Base-by-base conservation (phyloP, 2,113 vertebrate genomes). In the Morphnarchus princeps region DNA sequence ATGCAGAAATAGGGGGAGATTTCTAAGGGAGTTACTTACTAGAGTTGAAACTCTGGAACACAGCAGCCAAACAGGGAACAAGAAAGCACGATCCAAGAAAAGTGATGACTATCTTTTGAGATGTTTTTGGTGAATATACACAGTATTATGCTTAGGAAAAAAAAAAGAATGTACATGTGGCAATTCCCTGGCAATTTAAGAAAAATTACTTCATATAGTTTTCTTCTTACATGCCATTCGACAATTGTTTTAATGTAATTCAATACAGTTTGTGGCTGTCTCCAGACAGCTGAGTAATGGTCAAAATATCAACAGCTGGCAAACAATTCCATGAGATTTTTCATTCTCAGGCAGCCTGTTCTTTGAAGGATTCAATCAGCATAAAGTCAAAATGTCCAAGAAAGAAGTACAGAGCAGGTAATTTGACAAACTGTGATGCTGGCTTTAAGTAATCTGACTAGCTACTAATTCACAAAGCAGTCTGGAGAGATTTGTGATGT, bases 221-320 rank as follows among this genome's bases (percentile, higher is more conserved):
- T 97, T 95, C 87, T 94, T 95, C 95, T 96, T 94, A 89, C 72
- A 61, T 91, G 92, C 85, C 85, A 85, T 91, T 95, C 97, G 94
- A 97, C 95, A 97, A 88, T 96, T 32, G 87, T 73, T 81, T 57
- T 88, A 95, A 80, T 90, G 97, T 97, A 98, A 98, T 95, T 93
- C 87, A 97, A 96, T 97, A 96, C 59, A 77, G 87, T 97, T 92
- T 98, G 98, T 97, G 98, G 96, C 96, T 98, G 90, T 57, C 97
- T 98, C 94, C 97, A 97, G 98, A 98, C 97, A 97, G 97, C 97
- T 98, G 98, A 98, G 96, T 98, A 98, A 98, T 96, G 95, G 95
- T 69, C 95, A 90, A 97, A 98, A 94, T 87, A 96, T 97, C 96
- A 97, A 97, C 98, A 98, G 97, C 97, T 98, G 98, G 95, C 95